Conservation (phyloP, 1,140 invertebrate species). For the Drosophila willistoni region DNA sequence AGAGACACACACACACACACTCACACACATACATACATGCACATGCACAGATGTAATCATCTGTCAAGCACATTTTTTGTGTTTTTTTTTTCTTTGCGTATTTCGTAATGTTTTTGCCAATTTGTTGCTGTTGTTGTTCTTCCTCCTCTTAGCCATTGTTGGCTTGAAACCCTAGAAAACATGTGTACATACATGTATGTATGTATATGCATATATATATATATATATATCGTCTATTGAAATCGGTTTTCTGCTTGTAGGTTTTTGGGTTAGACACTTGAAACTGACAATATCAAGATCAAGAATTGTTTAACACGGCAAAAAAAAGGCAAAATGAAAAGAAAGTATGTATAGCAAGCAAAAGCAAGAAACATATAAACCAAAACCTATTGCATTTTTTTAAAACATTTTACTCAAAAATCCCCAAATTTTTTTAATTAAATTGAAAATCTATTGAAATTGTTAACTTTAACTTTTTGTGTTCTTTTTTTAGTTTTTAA, state of each 20-base stretch:
- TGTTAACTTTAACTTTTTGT: too few relatives aligned
- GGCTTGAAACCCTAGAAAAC: not conserved
- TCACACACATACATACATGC: not conserved
- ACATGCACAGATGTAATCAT: constrained; percentile 36
- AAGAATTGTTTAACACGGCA: constrained; percentile 9
- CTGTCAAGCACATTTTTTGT: constrained; percentile 34
- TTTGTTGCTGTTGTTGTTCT: constrained; percentile 2
- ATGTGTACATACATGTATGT: not conserved
- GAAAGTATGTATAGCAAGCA: not conserved
- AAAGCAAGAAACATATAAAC: too few relatives aligned
- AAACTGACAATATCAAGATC: constrained; percentile 46
- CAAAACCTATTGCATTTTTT: too few relatives aligned
- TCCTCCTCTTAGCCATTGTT: not conserved
- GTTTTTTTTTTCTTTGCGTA: not conserved
- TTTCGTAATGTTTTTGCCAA: constrained; percentile 45
- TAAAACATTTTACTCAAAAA: too few relatives aligned
- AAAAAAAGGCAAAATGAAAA: constrained; percentile 18
- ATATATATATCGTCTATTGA: not conserved
- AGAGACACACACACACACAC: constrained; percentile 14
- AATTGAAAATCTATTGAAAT: too few relatives aligned
- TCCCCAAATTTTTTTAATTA: too few relatives aligned
- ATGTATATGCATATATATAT: too few relatives aligned
- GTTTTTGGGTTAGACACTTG: constrained; percentile 13
- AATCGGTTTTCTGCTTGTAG: not conserved
- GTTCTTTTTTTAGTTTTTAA: too few relatives aligned